These are phyloP conservation scores for Scolopax mira DNA, from an alignment of 2,113 vertebrate genomes.

Conservation along the genomic window DNA sequence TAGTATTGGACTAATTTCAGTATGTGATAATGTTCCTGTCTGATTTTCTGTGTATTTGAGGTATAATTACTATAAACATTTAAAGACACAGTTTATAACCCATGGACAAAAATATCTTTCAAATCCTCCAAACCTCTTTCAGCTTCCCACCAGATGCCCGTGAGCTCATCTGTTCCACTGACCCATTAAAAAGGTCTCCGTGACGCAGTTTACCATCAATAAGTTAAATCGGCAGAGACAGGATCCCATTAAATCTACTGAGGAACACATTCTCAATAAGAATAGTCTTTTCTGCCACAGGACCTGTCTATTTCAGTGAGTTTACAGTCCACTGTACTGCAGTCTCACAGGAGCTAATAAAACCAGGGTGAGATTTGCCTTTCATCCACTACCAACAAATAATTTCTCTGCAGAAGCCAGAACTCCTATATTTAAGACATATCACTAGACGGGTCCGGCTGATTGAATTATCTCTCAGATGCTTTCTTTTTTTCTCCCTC, in stretches of 20 bases:
- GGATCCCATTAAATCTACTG: not conserved
- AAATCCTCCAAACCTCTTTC: not conserved
- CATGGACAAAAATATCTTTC: not conserved
- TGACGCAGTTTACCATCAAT: accelerated
- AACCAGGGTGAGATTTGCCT: not conserved
- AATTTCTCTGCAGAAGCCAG: not conserved
- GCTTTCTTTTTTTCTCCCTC: not conserved
- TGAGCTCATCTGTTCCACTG: not conserved
- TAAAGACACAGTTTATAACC: not conserved
- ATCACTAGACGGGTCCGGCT: not conserved
- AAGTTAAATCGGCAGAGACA: not conserved
- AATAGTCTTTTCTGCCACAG: not conserved
- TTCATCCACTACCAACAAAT: not conserved
- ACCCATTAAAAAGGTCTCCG: not conserved
- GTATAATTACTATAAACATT: not conserved
- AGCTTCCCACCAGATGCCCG: not conserved
- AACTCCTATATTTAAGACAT: not conserved
- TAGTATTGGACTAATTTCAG: not conserved
- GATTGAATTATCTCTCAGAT: not conserved
- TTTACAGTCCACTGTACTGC: not conserved
- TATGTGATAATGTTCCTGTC: not conserved
- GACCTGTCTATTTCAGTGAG: not conserved
- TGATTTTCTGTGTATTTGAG: not conserved
- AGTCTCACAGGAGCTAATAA: not conserved
- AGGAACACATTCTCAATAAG: not conserved